These are phyloP conservation scores for Petrocephalus sullivani DNA, from an alignment of 2,797 vertebrate genomes.

Conservation along the genomic window DNA sequence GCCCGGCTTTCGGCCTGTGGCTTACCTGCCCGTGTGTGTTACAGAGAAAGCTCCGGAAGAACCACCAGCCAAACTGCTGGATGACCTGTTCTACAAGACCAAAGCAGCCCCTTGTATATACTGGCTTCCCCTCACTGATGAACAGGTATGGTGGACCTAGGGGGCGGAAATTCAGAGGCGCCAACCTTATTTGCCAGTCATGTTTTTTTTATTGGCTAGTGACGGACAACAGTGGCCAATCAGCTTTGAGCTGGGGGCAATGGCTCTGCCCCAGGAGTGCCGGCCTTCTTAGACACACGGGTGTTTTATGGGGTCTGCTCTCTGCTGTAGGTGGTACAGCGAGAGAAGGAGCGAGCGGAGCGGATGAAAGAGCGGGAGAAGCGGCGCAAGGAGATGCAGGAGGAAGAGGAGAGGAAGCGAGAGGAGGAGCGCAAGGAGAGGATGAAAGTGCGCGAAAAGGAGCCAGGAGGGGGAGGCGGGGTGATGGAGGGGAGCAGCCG, in stretches of 20 bases:
- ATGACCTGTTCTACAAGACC: conserved; percentile 87
- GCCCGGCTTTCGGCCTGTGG: neutral
- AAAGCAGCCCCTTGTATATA: conserved; percentile 89
- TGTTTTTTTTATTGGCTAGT: too few species aligned
- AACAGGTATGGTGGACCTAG: conserved; percentile 63
- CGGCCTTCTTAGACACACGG: neutral
- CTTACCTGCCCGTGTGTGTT: neutral
- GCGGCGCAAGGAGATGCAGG: conserved; percentile 70
- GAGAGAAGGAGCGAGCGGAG: conserved; percentile 70
- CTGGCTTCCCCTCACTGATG: conserved; percentile 86
- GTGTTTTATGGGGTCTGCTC: neutral
- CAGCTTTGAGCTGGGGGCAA: neutral
- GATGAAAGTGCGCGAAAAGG: conserved; percentile 52
- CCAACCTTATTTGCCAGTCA: neutral
- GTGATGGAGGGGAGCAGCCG: conserved; percentile 20
- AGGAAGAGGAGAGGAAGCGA: conserved; percentile 71
- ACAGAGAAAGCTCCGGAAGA: conserved; percentile 77
- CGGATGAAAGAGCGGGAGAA: conserved; percentile 74
- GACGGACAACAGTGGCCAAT: neutral
- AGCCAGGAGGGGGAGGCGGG: conserved; percentile 43
- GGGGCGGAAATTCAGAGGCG: neutral
- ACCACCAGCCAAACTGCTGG: conserved; percentile 81
- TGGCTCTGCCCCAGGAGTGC: neutral
- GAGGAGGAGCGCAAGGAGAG: conserved; percentile 69
- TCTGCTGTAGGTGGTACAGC: conserved; percentile 62